These are phyloP conservation scores for Watsonalla binaria DNA, from an alignment of 2,888 invertebrate genomes.

Conservation along the genomic window DNA sequence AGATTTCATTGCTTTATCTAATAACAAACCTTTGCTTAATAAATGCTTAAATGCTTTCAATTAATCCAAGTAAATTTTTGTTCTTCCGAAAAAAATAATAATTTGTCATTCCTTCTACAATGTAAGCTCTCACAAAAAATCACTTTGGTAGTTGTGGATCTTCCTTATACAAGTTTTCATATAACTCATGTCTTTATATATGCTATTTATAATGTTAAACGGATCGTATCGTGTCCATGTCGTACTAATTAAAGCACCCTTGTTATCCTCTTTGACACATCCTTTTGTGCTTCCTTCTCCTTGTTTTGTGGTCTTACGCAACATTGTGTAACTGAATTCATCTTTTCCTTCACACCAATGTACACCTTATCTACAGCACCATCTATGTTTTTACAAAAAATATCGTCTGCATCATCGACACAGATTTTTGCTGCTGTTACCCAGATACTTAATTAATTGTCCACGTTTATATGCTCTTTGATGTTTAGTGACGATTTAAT, in stretches of 20 bases:
- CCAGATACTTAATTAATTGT: slow-evolving; percentile 36
- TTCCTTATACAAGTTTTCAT: too few relatives aligned
- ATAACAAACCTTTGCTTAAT: too few relatives aligned
- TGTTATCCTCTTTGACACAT: slow-evolving; percentile 34
- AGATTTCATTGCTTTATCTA: too few relatives aligned
- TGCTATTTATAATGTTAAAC: neutral
- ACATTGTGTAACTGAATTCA: slow-evolving; percentile 30
- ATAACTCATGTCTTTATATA: neutral
- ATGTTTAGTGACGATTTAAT: slow-evolving; percentile 22
- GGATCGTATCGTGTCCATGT: slow-evolving; percentile 20
- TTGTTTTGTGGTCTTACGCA: slow-evolving; percentile 36
- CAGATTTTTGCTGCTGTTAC: slow-evolving; percentile 15
- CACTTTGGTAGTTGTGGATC: too few relatives aligned
- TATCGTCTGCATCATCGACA: slow-evolving; percentile 9
- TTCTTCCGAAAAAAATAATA: too few relatives aligned
- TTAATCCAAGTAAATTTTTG: too few relatives aligned
- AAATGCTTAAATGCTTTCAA: too few relatives aligned
- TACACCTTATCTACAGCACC: slow-evolving; percentile 12
- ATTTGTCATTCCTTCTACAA: too few relatives aligned
- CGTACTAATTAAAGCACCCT: slow-evolving; percentile 9
- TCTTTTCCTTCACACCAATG: slow-evolving; percentile 15
- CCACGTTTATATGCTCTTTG: slow-evolving; percentile 26
- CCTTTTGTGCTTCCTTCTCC: slow-evolving; percentile 26
- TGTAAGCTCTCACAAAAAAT: too few relatives aligned
- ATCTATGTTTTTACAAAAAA: neutral